Percentiles rank a stretch among this genome's conserved stretches.
These are phyloP conservation scores for Tangara arthus DNA, from an alignment of 2,797 vertebrate species.

Conservation along the genomic window DNA sequence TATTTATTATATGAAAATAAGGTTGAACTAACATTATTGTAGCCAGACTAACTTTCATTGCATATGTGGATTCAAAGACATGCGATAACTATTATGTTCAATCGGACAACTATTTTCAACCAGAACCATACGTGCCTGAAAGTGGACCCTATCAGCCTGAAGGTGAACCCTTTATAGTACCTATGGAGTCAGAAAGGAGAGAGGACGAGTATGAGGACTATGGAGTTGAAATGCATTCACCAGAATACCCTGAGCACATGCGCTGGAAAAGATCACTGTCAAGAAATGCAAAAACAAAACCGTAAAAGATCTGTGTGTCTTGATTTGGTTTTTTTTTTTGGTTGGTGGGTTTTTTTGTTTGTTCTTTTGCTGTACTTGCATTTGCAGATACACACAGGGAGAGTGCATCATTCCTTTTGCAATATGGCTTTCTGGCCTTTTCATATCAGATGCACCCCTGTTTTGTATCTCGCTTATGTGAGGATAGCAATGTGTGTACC, in stretches of 20 bases:
- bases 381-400: constrained; percentile 56
- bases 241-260: constrained; percentile 73
- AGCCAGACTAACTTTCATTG: constrained; percentile 57
- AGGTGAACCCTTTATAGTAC: constrained; percentile 81
- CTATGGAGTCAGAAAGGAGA: constrained; percentile 82
- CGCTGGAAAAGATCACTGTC: constrained; percentile 86
- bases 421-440: not conserved
- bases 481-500: constrained; percentile 52
- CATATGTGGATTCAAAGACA: constrained; percentile 76
- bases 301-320: constrained; percentile 60
- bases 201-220: constrained; percentile 86
- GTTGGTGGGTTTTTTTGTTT: not conserved
- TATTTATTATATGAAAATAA: constrained; percentile 60
- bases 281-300: constrained; percentile 72
- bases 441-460: not conserved
- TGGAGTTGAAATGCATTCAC: constrained; percentile 78
- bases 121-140: constrained; percentile 84
- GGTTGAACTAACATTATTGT: constrained; percentile 38
- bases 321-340: not conserved
- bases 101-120: constrained; percentile 91
- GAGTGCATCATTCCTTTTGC: not conserved
- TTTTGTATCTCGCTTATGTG: constrained; percentile 46
- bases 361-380: constrained; percentile 65
- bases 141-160: constrained; percentile 86
- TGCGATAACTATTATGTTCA: constrained; percentile 81